These are phyloP conservation scores for Myxocyprinus asiaticus DNA, from an alignment of 2,113 vertebrate species.

Conservation along the genomic window DNA sequence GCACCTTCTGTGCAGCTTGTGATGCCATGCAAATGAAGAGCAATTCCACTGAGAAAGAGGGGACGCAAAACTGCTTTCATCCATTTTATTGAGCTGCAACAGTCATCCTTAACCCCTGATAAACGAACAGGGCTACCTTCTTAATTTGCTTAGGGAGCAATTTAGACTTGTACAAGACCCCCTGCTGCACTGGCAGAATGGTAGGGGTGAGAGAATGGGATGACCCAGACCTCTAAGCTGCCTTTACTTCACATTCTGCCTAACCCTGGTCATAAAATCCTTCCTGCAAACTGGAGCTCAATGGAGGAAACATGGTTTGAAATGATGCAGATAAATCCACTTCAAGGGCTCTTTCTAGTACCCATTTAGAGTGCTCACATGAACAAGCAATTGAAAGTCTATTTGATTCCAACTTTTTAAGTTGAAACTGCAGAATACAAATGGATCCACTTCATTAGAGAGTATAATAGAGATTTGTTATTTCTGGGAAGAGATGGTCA, in stretches of 20 bases:
- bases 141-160: slow-evolving; percentile 90
- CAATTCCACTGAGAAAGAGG: slow-evolving; percentile 73
- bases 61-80: slow-evolving; percentile 89
- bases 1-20: slow-evolving; percentile 92
- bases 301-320: slow-evolving; percentile 35
- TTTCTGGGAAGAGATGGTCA: no score
- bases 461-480: no score
- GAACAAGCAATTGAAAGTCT: slow-evolving; percentile 24
- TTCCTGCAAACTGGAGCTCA: slow-evolving; percentile 55
- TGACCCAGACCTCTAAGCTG: slow-evolving; percentile 63
- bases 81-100: slow-evolving; percentile 76
- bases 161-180: slow-evolving; percentile 67
- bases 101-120: slow-evolving; percentile 71
- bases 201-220: slow-evolving; percentile 63
- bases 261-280: slow-evolving; percentile 54
- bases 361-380: background rate
- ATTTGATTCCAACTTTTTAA: background rate
- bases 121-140: slow-evolving; percentile 89
- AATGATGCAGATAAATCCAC: slow-evolving; percentile 29
- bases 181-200: slow-evolving; percentile 67
- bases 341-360: slow-evolving; percentile 4
- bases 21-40: slow-evolving; percentile 91
- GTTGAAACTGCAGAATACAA: background rate
- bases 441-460: no score
- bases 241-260: slow-evolving; percentile 60